Base-by-base conservation (phyloP, 2,888 invertebrate species). In the Maniola hyperantus region DNA sequence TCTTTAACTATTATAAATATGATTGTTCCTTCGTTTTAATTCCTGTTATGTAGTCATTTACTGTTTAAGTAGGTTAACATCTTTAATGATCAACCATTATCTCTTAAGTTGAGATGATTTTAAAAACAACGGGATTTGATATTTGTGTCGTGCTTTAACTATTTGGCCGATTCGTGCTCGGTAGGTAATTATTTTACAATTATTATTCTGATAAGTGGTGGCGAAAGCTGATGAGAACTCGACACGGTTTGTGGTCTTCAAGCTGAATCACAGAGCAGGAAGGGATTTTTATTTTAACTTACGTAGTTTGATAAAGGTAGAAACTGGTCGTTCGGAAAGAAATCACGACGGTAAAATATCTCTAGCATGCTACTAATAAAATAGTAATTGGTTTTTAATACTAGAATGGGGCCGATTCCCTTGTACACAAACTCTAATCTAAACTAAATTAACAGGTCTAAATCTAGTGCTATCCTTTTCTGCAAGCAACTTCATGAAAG, bases 81-180 rank as follows among this genome's bases (percentile, higher is more conserved):
- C 13, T 58, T 20, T 48, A 63, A 71, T 55, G 36, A 59, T 61
- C 48, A 50, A 63, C 66, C 51, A 18, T 70, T 59, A 65, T 68
- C 36, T 63, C 20, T 46, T 39, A 26, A 34, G 33, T 39, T 53
- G 60, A 72, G 70, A 72, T 76, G 77, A 62, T 66, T 77, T 79
- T 76, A 74, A 73, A 75, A 72, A 74, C 88, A 88, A 87, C 88
- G 87, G 86, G 75, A 73, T 71, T 73, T 79, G 75, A 82, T 78
- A 78, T 72, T 79, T 77, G 74, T 83, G 82, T 89, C 89, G 89
- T 89, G 91, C 83, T 75, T 78, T 76, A 73, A 83, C 85, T 82
- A 88, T 90, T 87, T 87, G 76, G 74, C 72, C 74, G 82, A 84
- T 84, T 88, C 81, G 81, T 83, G 83, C 74, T 73, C 77, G 81